These are phyloP conservation scores for Fregetta grallaria DNA, from an alignment of 2,113 vertebrate genomes.

Conservation along the genomic window DNA sequence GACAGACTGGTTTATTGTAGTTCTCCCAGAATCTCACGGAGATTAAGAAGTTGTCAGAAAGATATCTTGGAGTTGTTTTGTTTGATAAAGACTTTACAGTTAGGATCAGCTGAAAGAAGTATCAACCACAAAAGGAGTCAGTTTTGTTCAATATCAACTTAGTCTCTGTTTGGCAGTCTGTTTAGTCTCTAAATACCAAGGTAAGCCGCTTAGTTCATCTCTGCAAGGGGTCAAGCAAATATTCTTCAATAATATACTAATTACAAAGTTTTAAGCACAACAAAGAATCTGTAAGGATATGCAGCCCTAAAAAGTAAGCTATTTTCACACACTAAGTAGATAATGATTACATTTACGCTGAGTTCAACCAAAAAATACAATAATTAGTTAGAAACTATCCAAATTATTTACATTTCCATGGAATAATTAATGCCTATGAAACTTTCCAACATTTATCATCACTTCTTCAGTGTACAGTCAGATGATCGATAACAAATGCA, in stretches of 20 bases:
- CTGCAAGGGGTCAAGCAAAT: not conserved
- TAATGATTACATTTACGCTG: not conserved
- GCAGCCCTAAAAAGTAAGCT: not conserved
- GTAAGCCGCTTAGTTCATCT: not conserved
- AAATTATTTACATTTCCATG: not conserved
- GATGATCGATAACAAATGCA: not conserved
- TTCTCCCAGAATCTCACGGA: not conserved
- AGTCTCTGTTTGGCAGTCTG: not conserved
- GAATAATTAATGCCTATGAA: not conserved
- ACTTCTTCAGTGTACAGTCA: not conserved
- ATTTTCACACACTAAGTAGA: not conserved
- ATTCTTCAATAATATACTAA: not conserved
- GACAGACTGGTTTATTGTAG: not conserved
- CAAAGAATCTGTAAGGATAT: not conserved
- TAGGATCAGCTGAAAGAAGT: slow-evolving; percentile 39
- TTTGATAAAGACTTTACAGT: slow-evolving; percentile 41
- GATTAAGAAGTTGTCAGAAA: slow-evolving; percentile 27
- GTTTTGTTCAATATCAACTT: slow-evolving; percentile 20
- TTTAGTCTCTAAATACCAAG: not conserved
- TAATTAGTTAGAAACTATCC: not conserved
- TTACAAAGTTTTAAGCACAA: not conserved
- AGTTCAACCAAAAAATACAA: not conserved
- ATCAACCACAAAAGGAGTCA: slow-evolving; percentile 11
- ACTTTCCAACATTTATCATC: not conserved
- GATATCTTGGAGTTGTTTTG: slow-evolving; percentile 6